Conservation (phyloP, 92 coral and sea anemone species). For the Actinostola sp. region DNA sequence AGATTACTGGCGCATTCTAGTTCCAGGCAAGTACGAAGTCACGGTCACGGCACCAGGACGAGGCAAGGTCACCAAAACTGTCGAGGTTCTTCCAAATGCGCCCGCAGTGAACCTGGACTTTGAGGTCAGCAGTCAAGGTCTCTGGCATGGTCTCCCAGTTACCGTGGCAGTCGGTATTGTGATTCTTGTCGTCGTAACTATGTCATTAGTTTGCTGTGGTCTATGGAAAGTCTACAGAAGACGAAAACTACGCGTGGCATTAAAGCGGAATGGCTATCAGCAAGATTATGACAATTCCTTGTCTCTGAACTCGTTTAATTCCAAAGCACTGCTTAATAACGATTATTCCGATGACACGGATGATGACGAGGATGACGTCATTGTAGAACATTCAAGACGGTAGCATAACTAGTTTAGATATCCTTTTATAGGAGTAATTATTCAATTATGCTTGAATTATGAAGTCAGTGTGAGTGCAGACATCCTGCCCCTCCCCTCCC, state of each 20-base stretch:
- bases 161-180: constrained; percentile 64
- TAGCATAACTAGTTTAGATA: background rate
- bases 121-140: constrained; percentile 46
- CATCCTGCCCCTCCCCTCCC: too few species aligned
- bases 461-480: too few species aligned
- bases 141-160: constrained; percentile 79
- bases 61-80: constrained; percentile 55
- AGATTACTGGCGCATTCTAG: constrained; percentile 94
- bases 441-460: too few species aligned
- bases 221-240: constrained; percentile 73
- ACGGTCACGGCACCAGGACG: constrained; percentile 83
- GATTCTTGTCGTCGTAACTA: constrained; percentile 57
- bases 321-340: constrained; percentile 88
- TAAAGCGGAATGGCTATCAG: constrained; percentile 79
- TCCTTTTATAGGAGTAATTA: too few species aligned
- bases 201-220: constrained; percentile 67
- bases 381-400: constrained; percentile 59
- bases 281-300: constrained; percentile 85
- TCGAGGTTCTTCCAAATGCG: constrained; percentile 73
- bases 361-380: constrained; percentile 92
- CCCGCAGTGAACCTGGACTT: constrained; percentile 76
- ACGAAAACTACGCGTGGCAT: constrained; percentile 63
- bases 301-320: constrained; percentile 88
- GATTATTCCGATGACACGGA: constrained; percentile 98
- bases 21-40: constrained; percentile 83